Base-by-base conservation (phyloP, 2,888 invertebrate species). In the Bugula neritina region DNA sequence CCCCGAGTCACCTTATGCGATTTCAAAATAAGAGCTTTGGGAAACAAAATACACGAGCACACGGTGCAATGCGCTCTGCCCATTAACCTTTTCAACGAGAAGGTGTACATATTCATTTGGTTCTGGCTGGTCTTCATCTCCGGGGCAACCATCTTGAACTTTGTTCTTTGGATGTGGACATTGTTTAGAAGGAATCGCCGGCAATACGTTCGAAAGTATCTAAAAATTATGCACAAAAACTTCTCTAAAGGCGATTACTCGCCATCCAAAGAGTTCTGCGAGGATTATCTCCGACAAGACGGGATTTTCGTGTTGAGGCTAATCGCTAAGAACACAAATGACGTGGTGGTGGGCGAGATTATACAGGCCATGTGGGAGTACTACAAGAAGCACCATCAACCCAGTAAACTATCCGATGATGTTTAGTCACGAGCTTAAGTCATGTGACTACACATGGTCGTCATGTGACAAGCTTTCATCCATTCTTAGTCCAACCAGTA, bases 131-230 rank as follows among this genome's bases (percentile, higher is more conserved):
- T 74, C 21, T 55, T 74, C 43, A 57, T 72, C 10, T 29, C 73
- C 1, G 25, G 71, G 23, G 69, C 55, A 13, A 73, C 85, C 73
- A 76, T 81, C 70, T 77, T 81, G 75, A 84, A 83, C 76, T 82
- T 86, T 73, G 74, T 85, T 72, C 81, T 84, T 73, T 86, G 86
- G 86, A 76, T 83, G 72, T 79, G 80, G 75, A 81, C 69, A 71
- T 29, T 70, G 23, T 70, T 70, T 23, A n/a, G 70, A 54, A 43
- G 70, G 10, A 72, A 73, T 52, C 17, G 73, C 43, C 71, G 69
- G 5, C 70, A 70, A 29, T 70, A 70, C 43, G 70, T 70, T 3
- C 21, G 54, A 2, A 70, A 70, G 31, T 70, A 70, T 29, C 54
- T 70, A 3, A 70, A 70, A 70, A 70, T 70, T n/a, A 70, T 70